Base-by-base conservation (phyloP, 2,888 invertebrate genomes). In the Argynnis bischoffii region DNA sequence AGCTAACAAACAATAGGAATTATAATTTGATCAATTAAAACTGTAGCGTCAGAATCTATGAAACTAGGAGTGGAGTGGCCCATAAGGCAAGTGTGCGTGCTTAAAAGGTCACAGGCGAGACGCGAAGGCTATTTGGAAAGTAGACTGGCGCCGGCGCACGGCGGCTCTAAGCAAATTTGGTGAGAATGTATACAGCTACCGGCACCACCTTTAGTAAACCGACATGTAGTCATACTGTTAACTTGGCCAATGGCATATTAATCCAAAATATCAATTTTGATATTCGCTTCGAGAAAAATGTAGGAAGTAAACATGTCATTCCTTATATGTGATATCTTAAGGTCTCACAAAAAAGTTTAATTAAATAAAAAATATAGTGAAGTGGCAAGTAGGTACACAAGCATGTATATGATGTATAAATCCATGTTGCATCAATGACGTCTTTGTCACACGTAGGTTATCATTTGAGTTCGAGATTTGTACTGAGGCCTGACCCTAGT, bases 91-190 rank as follows among this genome's bases (percentile, higher is more conserved):
- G 82, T 83, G 82, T 81, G 79, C 83, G 83, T 81, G 85, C 89
- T 85, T 88, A 89, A 91, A 91, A 92, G 92, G 92, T 92, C 91
- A 89, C 85, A 87, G 87, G 85, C 90, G 86, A 91, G 92, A 91
- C 92, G 76, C 80, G 86, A 89, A 91, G 90, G 91, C 89, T 90
- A 89, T 88, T 88, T 88, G 87, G 88, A 91, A 91, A 91, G 92
- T 90, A 80, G 90, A 84, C 78, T 88, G 92, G 92, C 92, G 92
- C 92, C 92, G 76, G 76, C 77, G 76, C 77, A 73, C 72, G 78
- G 73, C 75, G 75, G 80, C 78, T 85, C 86, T 87, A 87, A 85
- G 85, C 86, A 84, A 88, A 90, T 91, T 90, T 84, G 87, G 88
- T 83, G 77, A 85, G 84, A 82, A 84, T 82, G 80, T 79, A 79